These are phyloP conservation scores for Anguilla megastoma DNA, from an alignment of 2,797 vertebrate species.

Conservation along the genomic window DNA sequence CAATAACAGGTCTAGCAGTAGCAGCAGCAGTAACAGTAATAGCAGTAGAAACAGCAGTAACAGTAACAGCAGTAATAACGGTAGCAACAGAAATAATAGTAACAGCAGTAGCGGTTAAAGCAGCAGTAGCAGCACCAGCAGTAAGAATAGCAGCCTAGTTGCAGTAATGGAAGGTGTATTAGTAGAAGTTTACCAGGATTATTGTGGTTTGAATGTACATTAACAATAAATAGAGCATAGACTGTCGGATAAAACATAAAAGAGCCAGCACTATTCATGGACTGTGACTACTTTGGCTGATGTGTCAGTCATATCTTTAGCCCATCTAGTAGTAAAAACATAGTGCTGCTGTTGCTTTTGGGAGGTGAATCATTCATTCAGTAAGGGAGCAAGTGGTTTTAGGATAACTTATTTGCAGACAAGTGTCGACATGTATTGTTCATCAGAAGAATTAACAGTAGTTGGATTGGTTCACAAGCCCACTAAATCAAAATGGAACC, in stretches of 20 bases:
- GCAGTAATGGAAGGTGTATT: not conserved
- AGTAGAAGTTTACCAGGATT: not conserved
- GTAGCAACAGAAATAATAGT: not conserved
- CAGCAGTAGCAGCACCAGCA: not conserved
- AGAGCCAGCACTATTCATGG: not conserved
- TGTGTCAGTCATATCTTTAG: not conserved
- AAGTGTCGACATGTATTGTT: not conserved
- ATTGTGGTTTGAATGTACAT: not conserved
- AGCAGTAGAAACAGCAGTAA: too few relatives aligned
- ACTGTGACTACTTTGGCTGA: not conserved
- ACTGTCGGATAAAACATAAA: not conserved
- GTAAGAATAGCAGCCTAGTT: too few relatives aligned
- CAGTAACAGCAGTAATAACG: not conserved
- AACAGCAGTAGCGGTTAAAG: not conserved
- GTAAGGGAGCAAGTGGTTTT: not conserved
- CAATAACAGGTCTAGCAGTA: not conserved
- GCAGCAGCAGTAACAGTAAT: too few relatives aligned
- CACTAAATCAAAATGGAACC: not conserved
- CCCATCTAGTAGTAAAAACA: not conserved
- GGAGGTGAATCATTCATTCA: not conserved
- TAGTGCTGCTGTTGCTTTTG: not conserved
- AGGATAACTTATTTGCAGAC: not conserved
- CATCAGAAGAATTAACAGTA: not conserved
- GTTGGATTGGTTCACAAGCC: not conserved
- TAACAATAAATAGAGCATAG: not conserved